Evolutionary conservation across 2,113 vertebrate species (phyloP), one percentile per base, ranked within the genome.

Genomic region (Carollia perspicillata): DNA sequence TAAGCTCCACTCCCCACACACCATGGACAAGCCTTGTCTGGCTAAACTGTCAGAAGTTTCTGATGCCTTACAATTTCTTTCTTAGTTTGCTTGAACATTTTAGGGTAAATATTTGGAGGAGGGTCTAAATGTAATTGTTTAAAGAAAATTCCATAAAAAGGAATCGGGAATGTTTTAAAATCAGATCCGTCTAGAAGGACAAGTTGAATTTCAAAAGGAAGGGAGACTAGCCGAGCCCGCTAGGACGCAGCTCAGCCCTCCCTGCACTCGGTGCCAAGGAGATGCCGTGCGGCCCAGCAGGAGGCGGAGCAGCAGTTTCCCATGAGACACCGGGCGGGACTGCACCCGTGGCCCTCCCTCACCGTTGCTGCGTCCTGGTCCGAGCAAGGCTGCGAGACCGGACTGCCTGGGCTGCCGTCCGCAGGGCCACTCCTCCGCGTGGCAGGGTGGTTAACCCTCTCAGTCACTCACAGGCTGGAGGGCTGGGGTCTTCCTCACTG

Each of bases 1-100:
- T 97, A 71, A 98, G 95, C 93, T 97, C 93, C 96, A 97, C 93
- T 92, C 60, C 22, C 11, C 72, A 84, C 84, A 79, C 0, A 18
- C 60, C 40, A 22, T 3, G 35, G 20, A 33, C 11, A 17, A 89
- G 49, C 49, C 23, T 89, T 89, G 60, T 85, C n/a, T 95, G 85
- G 44, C 35, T 74, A 88, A 90, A 94, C 83, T 85, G 28, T 91
- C 86, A 63, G 42, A 78, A 37, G 9, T 80, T 93, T 90, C 89
- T 17, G 65, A 4, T 72, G 44, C 72, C 37, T 80, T 84, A n/a
- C 1, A 22, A 49, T 92, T 72, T 90, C 30, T 74, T 2, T 81
- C 51, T 79, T 71, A 16, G 90, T 81, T 74, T 92, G 63, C 81
- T 80, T 79, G 20, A 83, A 42, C 17, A 72, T 90, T 71, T 89